Conservation (phyloP, 2,797 vertebrate genomes). For the Notolepis coatsorum region DNA sequence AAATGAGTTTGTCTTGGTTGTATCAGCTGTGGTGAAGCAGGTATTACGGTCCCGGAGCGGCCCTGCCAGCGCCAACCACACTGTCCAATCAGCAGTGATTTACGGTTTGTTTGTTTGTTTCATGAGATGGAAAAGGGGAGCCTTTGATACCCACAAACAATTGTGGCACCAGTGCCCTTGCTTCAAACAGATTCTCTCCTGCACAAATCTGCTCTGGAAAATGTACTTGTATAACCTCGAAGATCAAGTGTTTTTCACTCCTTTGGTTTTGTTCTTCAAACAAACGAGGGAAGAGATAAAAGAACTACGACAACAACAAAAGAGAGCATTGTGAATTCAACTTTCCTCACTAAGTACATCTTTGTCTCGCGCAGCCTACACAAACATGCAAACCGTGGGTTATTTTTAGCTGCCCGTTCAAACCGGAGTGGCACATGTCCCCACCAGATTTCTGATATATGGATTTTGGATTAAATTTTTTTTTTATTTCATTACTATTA, state of each 20-base stretch:
- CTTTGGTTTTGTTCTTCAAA: constrained; percentile 44
- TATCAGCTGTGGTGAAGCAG: constrained; percentile 30
- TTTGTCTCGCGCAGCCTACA: constrained; percentile 22
- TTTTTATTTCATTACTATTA: not conserved
- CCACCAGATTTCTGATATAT: too few species aligned
- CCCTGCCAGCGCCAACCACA: constrained; percentile 14
- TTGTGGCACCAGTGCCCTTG: constrained; percentile 56
- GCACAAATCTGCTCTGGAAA: constrained; percentile 70
- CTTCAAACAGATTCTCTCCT: constrained; percentile 73
- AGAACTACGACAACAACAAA: constrained; percentile 12
- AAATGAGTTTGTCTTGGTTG: constrained; percentile 35
- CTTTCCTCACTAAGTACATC: constrained; percentile 20
- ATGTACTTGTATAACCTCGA: constrained; percentile 64
- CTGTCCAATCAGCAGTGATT: constrained; percentile 71
- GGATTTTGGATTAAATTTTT: too few species aligned
- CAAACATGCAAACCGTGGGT: constrained; percentile 21
- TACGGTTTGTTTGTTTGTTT: constrained; percentile 80
- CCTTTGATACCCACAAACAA: constrained; percentile 68
- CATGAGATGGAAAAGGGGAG: constrained; percentile 58
- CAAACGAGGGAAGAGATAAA: constrained; percentile 23
- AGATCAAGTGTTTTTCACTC: constrained; percentile 66
- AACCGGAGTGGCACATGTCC: too few species aligned
- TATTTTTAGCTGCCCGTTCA: too few species aligned
- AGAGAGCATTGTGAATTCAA: constrained; percentile 37
- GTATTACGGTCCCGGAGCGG: constrained; percentile 1